Evolutionary conservation across 92 coral and sea anemone genomes (phyloP).

Genomic region (Epizoanthus ramosus): DNA sequence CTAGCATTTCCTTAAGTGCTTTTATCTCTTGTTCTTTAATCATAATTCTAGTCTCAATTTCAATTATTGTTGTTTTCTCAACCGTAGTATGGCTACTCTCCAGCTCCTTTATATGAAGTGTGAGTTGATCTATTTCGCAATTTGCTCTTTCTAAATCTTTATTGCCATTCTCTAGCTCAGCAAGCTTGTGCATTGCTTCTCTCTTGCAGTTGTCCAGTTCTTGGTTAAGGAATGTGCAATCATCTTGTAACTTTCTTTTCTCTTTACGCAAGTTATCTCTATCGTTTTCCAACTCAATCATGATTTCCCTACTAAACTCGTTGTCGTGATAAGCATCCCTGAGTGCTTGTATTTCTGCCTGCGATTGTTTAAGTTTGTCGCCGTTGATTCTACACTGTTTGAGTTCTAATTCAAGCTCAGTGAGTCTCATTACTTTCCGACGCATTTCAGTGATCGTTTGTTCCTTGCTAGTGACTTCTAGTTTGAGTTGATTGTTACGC

Average conservation of each 20-base stretch:
- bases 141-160: not conserved
- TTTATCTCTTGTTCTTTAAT: constrained; percentile 59
- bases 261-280: constrained; percentile 69
- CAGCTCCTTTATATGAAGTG: constrained; percentile 2
- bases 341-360: constrained; percentile 16
- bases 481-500: constrained; percentile 66
- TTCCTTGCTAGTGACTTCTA: constrained; percentile 74
- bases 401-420: constrained; percentile 22
- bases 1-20: constrained; percentile 50
- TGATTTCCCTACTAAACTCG: constrained; percentile 26
- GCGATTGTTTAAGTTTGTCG: constrained; percentile 10
- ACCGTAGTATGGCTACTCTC: constrained; percentile 23
- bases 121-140: not conserved
- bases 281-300: constrained; percentile 59
- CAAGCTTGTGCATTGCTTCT: constrained; percentile 37
- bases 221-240: constrained; percentile 60
- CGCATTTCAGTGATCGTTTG: constrained; percentile 53
- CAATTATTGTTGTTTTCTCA: constrained; percentile 35
- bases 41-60: constrained; percentile 16
- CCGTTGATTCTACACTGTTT: not conserved
- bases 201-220: constrained; percentile 55
- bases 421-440: constrained; percentile 39
- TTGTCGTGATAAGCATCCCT: constrained; percentile 9
- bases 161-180: constrained; percentile 44
- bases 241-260: constrained; percentile 72